Conservation (phyloP, 2,888 invertebrate species). For the Callinectes sapidus region DNA sequence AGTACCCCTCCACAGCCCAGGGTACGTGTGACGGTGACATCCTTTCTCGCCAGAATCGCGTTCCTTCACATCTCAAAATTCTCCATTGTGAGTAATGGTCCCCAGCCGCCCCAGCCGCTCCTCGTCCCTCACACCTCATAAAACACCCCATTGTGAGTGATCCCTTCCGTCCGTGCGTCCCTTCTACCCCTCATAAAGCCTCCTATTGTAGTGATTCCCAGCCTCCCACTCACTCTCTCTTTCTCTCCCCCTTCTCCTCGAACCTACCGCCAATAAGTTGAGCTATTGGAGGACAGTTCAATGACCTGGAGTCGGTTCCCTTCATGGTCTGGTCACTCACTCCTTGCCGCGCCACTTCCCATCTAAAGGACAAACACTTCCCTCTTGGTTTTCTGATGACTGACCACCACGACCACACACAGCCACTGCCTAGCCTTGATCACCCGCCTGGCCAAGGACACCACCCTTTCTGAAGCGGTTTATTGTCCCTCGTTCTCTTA, state of each 20-base stretch:
- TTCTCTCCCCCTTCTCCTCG: neutral
- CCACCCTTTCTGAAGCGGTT: neutral
- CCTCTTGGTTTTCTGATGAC: neutral
- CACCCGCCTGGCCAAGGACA: neutral
- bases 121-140: neutral
- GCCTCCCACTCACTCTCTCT: neutral
- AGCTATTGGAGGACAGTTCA: neutral
- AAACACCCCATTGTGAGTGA: neutral
- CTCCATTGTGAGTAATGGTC: neutral
- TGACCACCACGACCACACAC: neutral
- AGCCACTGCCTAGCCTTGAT: neutral
- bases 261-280: neutral
- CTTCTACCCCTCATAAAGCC: neutral
- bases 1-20: neutral
- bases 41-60: neutral
- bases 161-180: neutral
- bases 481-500: constrained; percentile 8
- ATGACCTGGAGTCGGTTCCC: neutral
- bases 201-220: neutral
- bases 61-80: neutral
- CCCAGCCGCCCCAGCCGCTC: neutral
- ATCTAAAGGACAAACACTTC: constrained; percentile 8
- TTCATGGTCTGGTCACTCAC: neutral
- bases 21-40: neutral
- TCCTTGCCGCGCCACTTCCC: neutral